Evolutionary conservation across 2,797 vertebrate species (phyloP), one percentile per base, ranked within the genome.

Genomic region (Rhinoraja longicauda): DNA sequence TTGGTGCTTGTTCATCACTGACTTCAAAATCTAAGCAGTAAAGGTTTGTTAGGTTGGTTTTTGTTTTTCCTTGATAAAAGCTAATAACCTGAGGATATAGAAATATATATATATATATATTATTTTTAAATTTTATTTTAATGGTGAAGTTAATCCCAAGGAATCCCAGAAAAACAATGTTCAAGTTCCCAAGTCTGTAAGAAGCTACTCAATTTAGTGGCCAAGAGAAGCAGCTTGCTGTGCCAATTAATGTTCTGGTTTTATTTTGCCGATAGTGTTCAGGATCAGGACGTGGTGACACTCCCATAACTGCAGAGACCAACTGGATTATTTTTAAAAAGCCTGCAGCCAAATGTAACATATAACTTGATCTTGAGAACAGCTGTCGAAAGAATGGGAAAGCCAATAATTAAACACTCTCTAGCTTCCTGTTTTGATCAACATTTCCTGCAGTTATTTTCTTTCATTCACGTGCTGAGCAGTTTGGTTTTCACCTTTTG

Each of bases 401-500:
- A 39, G n/a, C 26, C 36, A 45, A 92, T 10, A 39, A 21, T 90
- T 26, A 45, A 45, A 64, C 21, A 26, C 12, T 26, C 13, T 45
- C 24, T 4, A 15, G 90, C 53, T 73, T 72, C 62, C 59, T 36
- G 82, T 92, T 45, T 24, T 45, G 26, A 53, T 91, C 57, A 90
- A 90, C 21, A 29, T 39, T 90, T 19, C 64, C 72, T 72, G 1
- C 21, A 72, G 45, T 72, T 8, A 29, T 75, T 92, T 92, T 92
- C 39, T 53, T 21, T 72, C 1, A 15, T 73, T 26, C 29, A 19
- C 17, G 4, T 26, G 75, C 32, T 17, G n/a, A 53, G 39, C 4
- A 39, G 45, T 92, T 29, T 21, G 21, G 15, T 72, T 73, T 45
- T 53, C 57, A 67, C 94, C 94, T 95, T 29, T 93, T 76, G 94